Percentiles rank a stretch among this genome's conserved stretches.
Conservation (phyloP, 2,113 vertebrate genomes). For the Nothocercus nigrocapillus region DNA sequence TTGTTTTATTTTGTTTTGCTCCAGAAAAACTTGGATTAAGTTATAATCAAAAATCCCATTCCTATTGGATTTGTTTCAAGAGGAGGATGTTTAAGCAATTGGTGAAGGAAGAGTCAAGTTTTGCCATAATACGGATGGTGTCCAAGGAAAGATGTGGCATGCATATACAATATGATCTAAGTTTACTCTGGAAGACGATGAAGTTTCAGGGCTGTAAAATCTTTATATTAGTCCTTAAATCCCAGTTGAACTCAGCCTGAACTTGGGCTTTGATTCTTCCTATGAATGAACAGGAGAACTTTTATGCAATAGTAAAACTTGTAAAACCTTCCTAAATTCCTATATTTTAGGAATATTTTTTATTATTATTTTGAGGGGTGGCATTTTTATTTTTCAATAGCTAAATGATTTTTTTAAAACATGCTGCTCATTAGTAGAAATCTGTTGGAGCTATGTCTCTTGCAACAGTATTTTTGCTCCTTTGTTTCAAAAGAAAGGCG, state of each 20-base stretch:
- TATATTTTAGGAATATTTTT: background rate
- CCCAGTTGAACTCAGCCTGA: background rate
- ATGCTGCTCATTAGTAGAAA: background rate
- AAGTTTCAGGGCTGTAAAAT: background rate
- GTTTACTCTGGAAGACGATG: background rate
- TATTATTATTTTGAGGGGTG: background rate
- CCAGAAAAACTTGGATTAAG: background rate
- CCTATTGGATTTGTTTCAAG: background rate
- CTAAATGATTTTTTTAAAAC: background rate
- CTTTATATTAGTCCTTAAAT: background rate
- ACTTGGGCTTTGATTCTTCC: rapidly evolving
- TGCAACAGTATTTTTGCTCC: background rate
- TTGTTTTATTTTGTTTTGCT: background rate
- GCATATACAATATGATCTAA: background rate
- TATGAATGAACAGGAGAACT: background rate
- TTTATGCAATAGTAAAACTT: background rate
- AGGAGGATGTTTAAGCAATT: background rate
- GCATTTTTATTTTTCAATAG: background rate
- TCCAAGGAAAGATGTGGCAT: background rate
- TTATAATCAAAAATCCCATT: background rate
- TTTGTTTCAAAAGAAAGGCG: background rate
- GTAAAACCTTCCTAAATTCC: background rate
- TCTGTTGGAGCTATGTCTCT: background rate
- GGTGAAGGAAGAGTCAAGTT: background rate
- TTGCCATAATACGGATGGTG: background rate